These are phyloP conservation scores for Sarcophaga subvicina DNA, from an alignment of 2,888 invertebrate genomes.

Conservation along the genomic window DNA sequence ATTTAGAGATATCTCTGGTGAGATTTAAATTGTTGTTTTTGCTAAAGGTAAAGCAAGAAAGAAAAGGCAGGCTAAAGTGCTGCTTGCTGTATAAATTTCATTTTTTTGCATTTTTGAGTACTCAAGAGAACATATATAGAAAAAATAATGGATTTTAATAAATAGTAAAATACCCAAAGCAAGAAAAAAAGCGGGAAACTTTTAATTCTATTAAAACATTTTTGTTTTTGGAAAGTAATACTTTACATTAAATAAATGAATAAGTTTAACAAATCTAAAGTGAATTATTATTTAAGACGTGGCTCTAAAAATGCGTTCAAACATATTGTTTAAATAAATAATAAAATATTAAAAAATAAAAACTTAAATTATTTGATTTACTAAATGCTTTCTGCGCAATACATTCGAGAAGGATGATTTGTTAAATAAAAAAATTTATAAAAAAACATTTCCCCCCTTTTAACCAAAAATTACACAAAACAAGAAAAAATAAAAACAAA, in stretches of 20 bases:
- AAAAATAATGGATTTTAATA: constrained; percentile 44
- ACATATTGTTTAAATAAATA: not conserved
- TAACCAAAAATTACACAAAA: constrained; percentile 33
- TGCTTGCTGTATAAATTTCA: not conserved
- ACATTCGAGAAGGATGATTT: constrained; percentile 46
- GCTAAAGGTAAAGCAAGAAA: constrained; percentile 58
- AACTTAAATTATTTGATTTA: constrained; percentile 28
- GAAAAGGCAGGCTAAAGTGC: constrained; percentile 57
- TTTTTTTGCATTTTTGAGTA: constrained; percentile 47
- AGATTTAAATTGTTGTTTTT: constrained; percentile 67
- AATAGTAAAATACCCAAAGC: constrained; percentile 30
- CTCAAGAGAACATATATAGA: constrained; percentile 60
- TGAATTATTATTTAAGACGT: not conserved
- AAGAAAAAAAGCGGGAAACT: constrained; percentile 57
- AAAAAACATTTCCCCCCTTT: constrained; percentile 28
- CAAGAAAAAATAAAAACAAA: constrained; percentile 33
- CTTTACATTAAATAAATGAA: not conserved
- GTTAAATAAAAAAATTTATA: constrained; percentile 39
- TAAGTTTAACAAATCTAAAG: not conserved
- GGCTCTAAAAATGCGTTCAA: not conserved
- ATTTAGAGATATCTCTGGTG: constrained; percentile 65
- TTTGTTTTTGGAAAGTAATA: not conserved
- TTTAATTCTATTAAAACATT: not conserved
- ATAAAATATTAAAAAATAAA: constrained; percentile 27
- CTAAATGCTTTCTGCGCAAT: constrained; percentile 50